Base-by-base conservation (phyloP, 2,888 invertebrate species). In the Aspidiotus destructor region DNA sequence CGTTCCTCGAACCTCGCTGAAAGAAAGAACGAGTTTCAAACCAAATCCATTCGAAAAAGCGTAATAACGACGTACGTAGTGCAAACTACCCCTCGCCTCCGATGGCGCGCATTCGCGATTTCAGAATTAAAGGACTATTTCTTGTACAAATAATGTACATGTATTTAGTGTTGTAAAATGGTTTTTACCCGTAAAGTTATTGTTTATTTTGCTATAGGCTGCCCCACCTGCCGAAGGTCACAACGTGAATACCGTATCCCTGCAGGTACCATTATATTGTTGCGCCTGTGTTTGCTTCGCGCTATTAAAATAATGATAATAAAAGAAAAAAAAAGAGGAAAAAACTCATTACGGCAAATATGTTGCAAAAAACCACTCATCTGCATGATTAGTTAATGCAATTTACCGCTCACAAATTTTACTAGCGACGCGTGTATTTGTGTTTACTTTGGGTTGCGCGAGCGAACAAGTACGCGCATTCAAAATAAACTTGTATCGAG, bases 201-300 rank as follows among this genome's bases (percentile, higher is more conserved):
- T 67, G 58, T 67, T 67, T 67, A 67, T 67, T 67, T 67, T 67
- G 67, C 67, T 60, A 48, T 67, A 67, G 67, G 67, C 67, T 67
- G 67, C 57, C 44, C 42, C 48, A 42, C 58, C 67, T 67, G 44
- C 57, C 60, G 67, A 67, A 67, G 67, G 67, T 67, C 67, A 67
- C 67, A 67, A 67, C 60, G 67, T 60, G 67, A 67, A 67, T 60
- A 60, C 67, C 60, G 67, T 67, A 48, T 44, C 58, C 67, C 58
- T 52, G 60, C 67, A 67, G 67, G 67, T 67, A 67, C 67, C 63
- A 63, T 54, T 53, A 54, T 41, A 63, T 52, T 63, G 63, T 63
- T 63, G 63, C 63, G 63, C 53, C 53, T 53, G 13, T 28, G 40
- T 58, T 58, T 13, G 58, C 58, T 58, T 58, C 40, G 40, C 58